Evolutionary conservation across 2,888 invertebrate species (phyloP), one percentile per base, ranked within the genome.

Genomic region (Cephonodes hylas): DNA sequence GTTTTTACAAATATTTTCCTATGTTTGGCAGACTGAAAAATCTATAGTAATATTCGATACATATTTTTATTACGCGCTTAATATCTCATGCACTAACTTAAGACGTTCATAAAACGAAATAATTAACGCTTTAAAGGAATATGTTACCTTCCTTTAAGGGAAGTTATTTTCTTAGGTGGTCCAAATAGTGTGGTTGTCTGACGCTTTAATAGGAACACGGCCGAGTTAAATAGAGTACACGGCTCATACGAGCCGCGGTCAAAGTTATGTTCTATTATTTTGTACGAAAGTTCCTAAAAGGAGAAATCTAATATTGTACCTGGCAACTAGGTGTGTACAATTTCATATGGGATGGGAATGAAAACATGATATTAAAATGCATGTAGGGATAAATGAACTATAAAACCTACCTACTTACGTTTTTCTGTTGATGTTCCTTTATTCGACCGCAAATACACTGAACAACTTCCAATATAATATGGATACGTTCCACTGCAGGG

Each of bases 121-220:
- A 27, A 53, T 31, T 53, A 31, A 53, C 27, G 18, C 15, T 27
- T 15, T 15, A n/a, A 38, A 13, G n/a, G 48, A 27, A 8, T 53
- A 42, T 48, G 38, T 15, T 45, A 1, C 10, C 23, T 31, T 13
- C 20, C 5, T 42, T 42, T 53, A 42, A 20, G 23, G 18, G 7
- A 23, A 18, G 8, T 34, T 18, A 15, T 20, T 38, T 25, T 42
- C 42, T 20, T 53, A 20, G 53, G 60, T 60, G 53, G 48, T 60
- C 53, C 53, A 42, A 27, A 60, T 42, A 42, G 15, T 7, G 53
- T 15, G n/a, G n/a, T n/a, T n/a, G n/a, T n/a, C n/a, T n/a, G n/a
- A n/a, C n/a, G n/a, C 38, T 42, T 22, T 46, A 53, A 60, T 60
- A 58, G 42, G 38, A 48, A 60, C 60, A 60, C 5, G 60, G 27